These are phyloP conservation scores for Cremastinae sp. DNA, from an alignment of 2,888 invertebrate genomes.

Conservation along the genomic window DNA sequence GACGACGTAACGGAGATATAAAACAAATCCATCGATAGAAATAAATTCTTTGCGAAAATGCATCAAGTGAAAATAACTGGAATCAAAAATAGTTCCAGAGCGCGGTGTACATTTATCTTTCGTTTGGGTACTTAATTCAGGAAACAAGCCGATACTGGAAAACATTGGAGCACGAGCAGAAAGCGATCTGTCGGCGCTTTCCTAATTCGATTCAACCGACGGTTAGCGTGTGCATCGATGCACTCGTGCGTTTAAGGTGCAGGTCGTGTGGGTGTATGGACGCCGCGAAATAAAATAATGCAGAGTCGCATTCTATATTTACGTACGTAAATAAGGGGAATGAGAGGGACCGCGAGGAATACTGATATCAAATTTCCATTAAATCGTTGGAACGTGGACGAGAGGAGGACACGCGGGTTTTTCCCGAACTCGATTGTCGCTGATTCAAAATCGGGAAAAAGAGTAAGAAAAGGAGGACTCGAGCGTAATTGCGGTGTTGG, in stretches of 20 bases:
- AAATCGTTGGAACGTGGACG: background rate
- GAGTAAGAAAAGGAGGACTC: background rate
- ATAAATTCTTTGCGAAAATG: background rate
- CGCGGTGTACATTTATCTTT: constrained; percentile 2
- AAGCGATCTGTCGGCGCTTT: constrained; percentile 56
- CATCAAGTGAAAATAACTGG: background rate
- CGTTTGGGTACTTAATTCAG: background rate
- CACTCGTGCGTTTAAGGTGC: constrained; percentile 42
- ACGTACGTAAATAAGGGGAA: background rate
- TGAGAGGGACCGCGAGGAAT: background rate
- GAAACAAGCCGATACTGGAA: constrained; percentile 5
- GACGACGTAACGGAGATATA: too few species aligned
- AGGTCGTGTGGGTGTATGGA: constrained; percentile 9
- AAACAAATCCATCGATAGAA: too few species aligned
- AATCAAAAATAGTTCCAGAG: background rate
- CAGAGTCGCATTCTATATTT: too few species aligned
- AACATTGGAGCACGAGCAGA: constrained; percentile 16
- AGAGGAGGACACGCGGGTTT: background rate
- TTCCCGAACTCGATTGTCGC: background rate
- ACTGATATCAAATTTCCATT: background rate
- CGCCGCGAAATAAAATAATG: background rate
- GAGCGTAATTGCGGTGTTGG: constrained; percentile 1
- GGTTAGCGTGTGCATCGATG: constrained; percentile 56
- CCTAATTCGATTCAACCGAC: constrained; percentile 53
- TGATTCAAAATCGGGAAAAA: background rate